Percentiles rank a stretch among this genome's conserved stretches.
Conservation (phyloP, 2,888 invertebrate species). For the Gastracanthus pulcherrimus region DNA sequence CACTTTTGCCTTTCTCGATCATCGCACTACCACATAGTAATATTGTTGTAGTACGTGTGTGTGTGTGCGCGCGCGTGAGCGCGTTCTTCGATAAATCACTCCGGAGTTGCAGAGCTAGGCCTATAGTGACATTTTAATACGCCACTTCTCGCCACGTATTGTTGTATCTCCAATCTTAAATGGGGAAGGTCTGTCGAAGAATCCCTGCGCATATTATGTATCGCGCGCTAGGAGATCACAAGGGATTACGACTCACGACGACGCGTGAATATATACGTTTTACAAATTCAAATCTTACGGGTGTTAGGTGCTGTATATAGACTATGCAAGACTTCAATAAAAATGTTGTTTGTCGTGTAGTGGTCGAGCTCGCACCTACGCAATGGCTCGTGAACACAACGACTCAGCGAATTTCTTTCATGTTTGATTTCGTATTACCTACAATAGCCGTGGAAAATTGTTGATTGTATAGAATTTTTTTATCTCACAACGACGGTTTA, state of each 20-base stretch:
- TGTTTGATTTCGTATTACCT: too few relatives aligned
- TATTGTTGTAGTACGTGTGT: too few relatives aligned
- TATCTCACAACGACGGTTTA: neutral
- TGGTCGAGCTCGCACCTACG: neutral
- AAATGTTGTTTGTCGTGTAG: neutral
- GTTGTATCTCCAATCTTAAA: neutral
- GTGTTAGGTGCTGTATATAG: too few relatives aligned
- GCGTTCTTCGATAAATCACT: neutral
- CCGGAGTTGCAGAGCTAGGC: neutral
- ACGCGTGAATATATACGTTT: neutral
- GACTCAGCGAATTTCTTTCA: conserved; percentile 34
- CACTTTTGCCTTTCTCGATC: too few relatives aligned
- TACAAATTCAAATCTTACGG: neutral
- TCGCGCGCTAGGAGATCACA: neutral
- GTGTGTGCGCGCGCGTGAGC: neutral
- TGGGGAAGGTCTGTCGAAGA: neutral
- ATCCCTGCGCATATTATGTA: neutral
- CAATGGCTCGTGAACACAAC: neutral
- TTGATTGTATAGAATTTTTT: too few relatives aligned
- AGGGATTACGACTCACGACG: neutral
- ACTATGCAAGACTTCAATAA: too few relatives aligned
- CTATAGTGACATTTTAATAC: conserved; percentile 14
- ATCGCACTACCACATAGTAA: too few relatives aligned
- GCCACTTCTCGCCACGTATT: conserved; percentile 2
- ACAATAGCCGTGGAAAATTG: neutral